A percentile compares a stretch with the other conserved stretches of the same genome.
Conservation (phyloP, 1,140 invertebrate species). For the Saccostrea cuccullata region DNA sequence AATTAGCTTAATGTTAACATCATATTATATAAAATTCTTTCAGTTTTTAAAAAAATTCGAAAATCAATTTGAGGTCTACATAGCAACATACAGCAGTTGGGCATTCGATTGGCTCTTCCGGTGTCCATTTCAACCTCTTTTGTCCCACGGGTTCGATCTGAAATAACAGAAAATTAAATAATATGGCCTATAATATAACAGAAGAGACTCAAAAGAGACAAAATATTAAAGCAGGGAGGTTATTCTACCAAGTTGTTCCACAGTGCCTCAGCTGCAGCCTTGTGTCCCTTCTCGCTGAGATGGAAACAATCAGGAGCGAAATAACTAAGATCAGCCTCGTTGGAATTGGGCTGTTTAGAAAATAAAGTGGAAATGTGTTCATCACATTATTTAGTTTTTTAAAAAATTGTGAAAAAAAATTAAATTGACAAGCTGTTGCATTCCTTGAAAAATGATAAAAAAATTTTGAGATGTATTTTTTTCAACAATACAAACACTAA, state of each 20-base stretch:
- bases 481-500: background rate
- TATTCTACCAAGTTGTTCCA: conserved; percentile 75
- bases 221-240: background rate
- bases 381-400: too few relatives aligned
- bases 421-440: too few relatives aligned
- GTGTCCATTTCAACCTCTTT: conserved; percentile 62
- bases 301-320: conserved; percentile 87
- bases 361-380: too few relatives aligned
- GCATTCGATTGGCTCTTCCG: conserved; percentile 62
- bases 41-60: too few relatives aligned
- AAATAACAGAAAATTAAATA: background rate
- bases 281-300: conserved; percentile 83
- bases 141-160: conserved; percentile 63
- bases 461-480: background rate
- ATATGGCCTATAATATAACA: too few relatives aligned
- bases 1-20: too few relatives aligned
- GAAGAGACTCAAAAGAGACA: too few relatives aligned
- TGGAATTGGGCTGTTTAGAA: conserved; percentile 9
- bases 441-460: too few relatives aligned
- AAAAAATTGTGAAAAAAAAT: too few relatives aligned
- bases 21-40: too few relatives aligned
- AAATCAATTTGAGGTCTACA: too few relatives aligned
- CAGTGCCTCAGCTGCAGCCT: conserved; percentile 75
- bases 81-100: conserved; percentile 58
- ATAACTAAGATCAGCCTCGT: conserved; percentile 81